phyloP scores from a whole-genome alignment of 2,113 vertebrate genomes.

The Puma concolor region DNA sequence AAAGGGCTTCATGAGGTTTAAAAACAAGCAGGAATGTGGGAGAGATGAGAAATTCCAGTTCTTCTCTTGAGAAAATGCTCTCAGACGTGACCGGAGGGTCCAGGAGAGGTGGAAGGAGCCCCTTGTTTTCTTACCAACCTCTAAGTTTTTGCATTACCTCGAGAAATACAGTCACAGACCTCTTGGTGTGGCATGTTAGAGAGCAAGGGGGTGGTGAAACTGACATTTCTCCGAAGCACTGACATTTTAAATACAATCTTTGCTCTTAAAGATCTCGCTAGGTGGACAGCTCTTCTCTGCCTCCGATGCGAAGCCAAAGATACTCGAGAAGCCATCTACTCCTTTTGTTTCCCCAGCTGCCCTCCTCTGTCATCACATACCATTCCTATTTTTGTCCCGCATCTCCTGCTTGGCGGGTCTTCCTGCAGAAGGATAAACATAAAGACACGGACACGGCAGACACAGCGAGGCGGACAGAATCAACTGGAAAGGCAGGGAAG shows the following conservation, averaged over 20 bases:
- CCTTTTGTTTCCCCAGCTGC: neutral
- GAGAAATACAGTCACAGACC: neutral
- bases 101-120: neutral
- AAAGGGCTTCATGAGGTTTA: slow-evolving; percentile 32
- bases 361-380: neutral
- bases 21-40: slow-evolving; percentile 63
- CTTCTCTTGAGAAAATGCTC: slow-evolving; percentile 51
- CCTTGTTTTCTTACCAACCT: slow-evolving; percentile 2
- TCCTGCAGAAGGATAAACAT: slow-evolving; percentile 68
- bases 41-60: slow-evolving; percentile 35
- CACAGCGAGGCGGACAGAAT: slow-evolving; percentile 87
- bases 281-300: neutral
- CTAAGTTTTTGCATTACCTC: neutral
- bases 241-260: neutral
- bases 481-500: slow-evolving; percentile 88
- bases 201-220: neutral
- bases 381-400: slow-evolving; percentile 25
- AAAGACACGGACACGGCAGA: slow-evolving; percentile 79
- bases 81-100: neutral
- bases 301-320: neutral
- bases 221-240: slow-evolving; percentile 42
- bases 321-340: neutral
- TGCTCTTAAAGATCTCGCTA: slow-evolving; percentile 18
- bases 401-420: neutral
- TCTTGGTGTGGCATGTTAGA: neutral